Conservation (phyloP, 92 coral and sea anemone species). For the Actinernus sp. region DNA sequence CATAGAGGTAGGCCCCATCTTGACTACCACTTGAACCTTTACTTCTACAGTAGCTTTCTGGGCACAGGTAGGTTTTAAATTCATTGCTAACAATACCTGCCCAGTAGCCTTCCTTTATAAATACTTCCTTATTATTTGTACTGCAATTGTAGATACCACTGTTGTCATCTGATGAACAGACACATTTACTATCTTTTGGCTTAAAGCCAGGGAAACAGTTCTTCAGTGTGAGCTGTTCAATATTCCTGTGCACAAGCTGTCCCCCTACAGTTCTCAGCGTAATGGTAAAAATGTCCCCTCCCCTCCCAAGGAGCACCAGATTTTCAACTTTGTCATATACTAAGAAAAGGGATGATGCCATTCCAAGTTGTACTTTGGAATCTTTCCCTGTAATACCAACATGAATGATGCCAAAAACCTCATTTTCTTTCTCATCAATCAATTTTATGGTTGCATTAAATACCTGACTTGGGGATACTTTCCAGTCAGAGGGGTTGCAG, state of each 20-base stretch:
- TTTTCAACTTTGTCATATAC: conserved; percentile 27
- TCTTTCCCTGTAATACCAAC: conserved; percentile 14
- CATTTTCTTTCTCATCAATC: conserved; percentile 77
- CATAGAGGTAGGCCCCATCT: conserved; percentile 38
- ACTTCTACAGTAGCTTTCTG: conserved; percentile 68
- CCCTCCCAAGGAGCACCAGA: conserved; percentile 52
- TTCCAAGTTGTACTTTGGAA: conserved; percentile 28
- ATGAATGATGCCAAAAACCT: conserved; percentile 79
- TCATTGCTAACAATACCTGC: conserved; percentile 62
- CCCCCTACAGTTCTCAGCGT: conserved; percentile 63
- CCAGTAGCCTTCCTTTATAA: conserved; percentile 86
- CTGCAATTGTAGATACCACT: conserved; percentile 77
- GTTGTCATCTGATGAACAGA: conserved; percentile 42
- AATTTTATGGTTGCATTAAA: conserved; percentile 69
- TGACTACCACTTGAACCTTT: background rate
- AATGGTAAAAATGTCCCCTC: conserved; percentile 43
- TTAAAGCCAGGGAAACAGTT: conserved; percentile 74
- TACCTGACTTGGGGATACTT: conserved; percentile 74
- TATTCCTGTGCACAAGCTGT: conserved; percentile 32
- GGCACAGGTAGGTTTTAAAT: conserved; percentile 80
- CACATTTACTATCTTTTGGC: conserved; percentile 25
- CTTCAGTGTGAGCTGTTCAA: conserved; percentile 46
- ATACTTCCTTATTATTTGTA: conserved; percentile 38
- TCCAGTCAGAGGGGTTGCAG: conserved; percentile 67
- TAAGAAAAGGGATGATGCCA: conserved; percentile 69